Evolutionary conservation across 1,140 invertebrate species (phyloP).

Genomic region (Drosophila gunungcola): DNA sequence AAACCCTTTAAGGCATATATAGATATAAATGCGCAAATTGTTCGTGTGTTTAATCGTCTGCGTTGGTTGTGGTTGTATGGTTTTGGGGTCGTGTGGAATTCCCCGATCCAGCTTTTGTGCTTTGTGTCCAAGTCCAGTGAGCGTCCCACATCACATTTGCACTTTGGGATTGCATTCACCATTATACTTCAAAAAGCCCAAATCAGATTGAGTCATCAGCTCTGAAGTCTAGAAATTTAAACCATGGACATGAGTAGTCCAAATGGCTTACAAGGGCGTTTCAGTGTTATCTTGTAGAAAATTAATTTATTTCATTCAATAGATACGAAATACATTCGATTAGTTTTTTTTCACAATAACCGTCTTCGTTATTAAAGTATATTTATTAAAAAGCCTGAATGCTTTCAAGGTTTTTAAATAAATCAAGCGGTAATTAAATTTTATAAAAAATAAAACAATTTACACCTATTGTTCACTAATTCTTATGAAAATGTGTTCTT

Average conservation of each 20-base stretch:
- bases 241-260: conserved; percentile 1
- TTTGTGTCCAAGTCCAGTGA: conserved; percentile 30
- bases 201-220: conserved; percentile 12
- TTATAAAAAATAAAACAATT: too few species aligned
- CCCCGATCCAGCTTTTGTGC: conserved; percentile 35
- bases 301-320: background rate
- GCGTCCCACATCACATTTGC: conserved; percentile 30
- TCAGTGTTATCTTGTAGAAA: conserved; percentile 9
- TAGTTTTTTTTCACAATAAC: background rate
- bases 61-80: conserved; percentile 51
- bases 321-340: conserved; percentile 2
- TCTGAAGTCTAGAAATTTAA: conserved; percentile 3
- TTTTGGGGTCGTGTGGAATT: conserved; percentile 8
- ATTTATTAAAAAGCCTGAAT: background rate
- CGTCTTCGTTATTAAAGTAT: background rate
- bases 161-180: conserved; percentile 25
- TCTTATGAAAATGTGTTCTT: too few species aligned
- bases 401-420: background rate
- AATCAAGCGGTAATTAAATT: background rate
- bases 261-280: conserved; percentile 10
- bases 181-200: background rate
- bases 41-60: conserved; percentile 55
- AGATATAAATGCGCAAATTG: conserved; percentile 42
- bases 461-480: too few species aligned
- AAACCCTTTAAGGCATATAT: conserved; percentile 50